Base-by-base conservation (phyloP, 2,113 vertebrate genomes). In the Clinocottus analis region DNA sequence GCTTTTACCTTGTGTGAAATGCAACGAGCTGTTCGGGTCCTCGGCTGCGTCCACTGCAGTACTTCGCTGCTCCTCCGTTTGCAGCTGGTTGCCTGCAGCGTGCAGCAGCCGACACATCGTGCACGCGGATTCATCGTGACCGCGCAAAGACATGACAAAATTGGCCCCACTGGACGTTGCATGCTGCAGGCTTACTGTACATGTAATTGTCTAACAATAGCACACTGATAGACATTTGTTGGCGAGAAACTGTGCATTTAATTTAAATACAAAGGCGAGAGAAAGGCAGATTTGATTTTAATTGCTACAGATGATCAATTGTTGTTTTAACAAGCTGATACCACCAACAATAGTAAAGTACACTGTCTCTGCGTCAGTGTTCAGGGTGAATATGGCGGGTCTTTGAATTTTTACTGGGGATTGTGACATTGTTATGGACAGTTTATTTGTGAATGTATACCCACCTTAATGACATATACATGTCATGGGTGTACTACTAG, bases 1-100 rank as follows among this genome's bases (percentile, higher is more conserved):
- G 33, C 16, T 68, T 41, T 85, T 85, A 86, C 90, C 90, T 84
- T 51, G 61, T 9, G 59, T 25, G 82, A 1, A 23, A 65, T 58
- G 35, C 7, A 29, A 11, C 45, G 75, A 39, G 72, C 35, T 9
- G 75, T 37, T 53, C 13, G 19, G 51, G 27, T 79, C 45, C 69
- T 66, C 56, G 21, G 55, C 72, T 82, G 63, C 51, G 51, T 21
- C 64, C 83, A 39, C 84, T 69, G 88, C 90, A 60, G 86, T 13
- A 41, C 76, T 49, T 39, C 61, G 66, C 75, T 55, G 78, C 27
- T 83, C 55, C 66, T 16, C 75, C 55, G 73, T 82, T 62, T 58
- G 90, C 89, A 82, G 92, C 92, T 90, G 89, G 78, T 66, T 63
- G 76, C 82, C 77, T 77, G 87, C 89, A 86, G 80, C 90, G 43